Evolutionary conservation across 2,888 invertebrate species (phyloP).

Genomic region (Blastobasis lacticolella): DNA sequence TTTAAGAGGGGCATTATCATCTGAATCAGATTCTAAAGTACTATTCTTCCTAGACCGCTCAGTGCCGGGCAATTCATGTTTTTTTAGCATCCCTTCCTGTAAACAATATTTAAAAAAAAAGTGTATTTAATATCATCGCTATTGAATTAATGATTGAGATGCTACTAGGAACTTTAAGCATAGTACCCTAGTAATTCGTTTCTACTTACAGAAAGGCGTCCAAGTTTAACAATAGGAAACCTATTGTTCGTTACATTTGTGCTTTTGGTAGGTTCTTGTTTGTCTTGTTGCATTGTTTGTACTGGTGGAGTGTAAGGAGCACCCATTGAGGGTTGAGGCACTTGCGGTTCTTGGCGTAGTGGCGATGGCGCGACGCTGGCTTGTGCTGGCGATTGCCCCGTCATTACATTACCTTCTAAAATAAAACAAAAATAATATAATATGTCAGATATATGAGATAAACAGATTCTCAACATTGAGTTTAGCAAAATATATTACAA

Average conservation of each 20-base stretch:
- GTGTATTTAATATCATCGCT: too few species aligned
- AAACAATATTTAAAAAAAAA: conserved; percentile 8
- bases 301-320: conserved; percentile 50
- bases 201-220: conserved; percentile 60
- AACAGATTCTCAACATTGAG: not conserved
- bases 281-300: conserved; percentile 30
- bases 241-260: conserved; percentile 41
- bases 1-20: conserved; percentile 63
- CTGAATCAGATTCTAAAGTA: conserved; percentile 63
- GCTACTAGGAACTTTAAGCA: not conserved
- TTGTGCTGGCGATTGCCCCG: conserved; percentile 76
- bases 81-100: conserved; percentile 64
- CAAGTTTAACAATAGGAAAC: conserved; percentile 67
- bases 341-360: conserved; percentile 65
- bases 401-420: conserved; percentile 59
- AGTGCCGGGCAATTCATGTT: conserved; percentile 51
- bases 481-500: not conserved
- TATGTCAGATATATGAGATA: not conserved
- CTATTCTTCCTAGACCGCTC: conserved; percentile 59
- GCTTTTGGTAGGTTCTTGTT: conserved; percentile 47
- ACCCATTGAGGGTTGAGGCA: conserved; percentile 67
- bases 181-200: not conserved
- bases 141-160: not conserved
- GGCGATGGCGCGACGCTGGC: conserved; percentile 76
- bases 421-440: conserved; percentile 6